Conservation (phyloP, 2,113 vertebrate species). For the Pelodiscus sinensis region DNA sequence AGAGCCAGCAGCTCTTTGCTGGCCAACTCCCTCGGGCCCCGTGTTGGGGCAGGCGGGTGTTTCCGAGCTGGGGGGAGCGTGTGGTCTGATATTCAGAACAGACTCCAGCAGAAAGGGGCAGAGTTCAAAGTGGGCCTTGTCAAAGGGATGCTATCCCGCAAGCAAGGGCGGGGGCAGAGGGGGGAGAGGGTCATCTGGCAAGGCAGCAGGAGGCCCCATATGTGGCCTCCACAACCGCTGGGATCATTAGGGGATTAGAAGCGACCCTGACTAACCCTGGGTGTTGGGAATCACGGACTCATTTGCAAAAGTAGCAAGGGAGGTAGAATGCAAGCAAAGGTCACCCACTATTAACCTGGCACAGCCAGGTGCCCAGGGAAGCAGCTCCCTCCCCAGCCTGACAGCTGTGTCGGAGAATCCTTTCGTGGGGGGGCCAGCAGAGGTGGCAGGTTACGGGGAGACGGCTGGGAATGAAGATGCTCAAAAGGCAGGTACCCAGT, state of each 20-base stretch:
- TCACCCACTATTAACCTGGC: not conserved
- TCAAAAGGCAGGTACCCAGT: not conserved
- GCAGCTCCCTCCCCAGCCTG: not conserved
- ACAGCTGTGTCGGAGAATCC: not conserved
- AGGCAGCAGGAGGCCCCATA: not conserved
- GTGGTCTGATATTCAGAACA: not conserved
- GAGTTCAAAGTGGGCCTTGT: not conserved
- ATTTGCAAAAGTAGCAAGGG: not conserved
- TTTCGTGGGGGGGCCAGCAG: not conserved
- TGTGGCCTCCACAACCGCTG: not conserved
- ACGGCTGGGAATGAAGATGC: not conserved
- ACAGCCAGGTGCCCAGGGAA: not conserved
- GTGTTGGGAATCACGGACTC: not conserved
- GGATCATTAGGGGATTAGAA: not conserved
- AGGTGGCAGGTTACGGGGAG: not conserved
- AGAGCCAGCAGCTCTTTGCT: not conserved
- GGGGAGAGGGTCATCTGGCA: not conserved
- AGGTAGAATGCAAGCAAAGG: not conserved
- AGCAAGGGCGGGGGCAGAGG: not conserved
- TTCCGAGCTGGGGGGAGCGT: not conserved
- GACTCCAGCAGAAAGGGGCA: not conserved
- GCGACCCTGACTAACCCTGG: not conserved
- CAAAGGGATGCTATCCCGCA: not conserved
- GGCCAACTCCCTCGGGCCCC: rapidly evolving
- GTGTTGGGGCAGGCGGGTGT: not conserved